Evolutionary conservation across 30 jellyfish, hydroid and myxozoan genomes (phyloP).

Genomic region (Pseudorhiza aurosa): DNA sequence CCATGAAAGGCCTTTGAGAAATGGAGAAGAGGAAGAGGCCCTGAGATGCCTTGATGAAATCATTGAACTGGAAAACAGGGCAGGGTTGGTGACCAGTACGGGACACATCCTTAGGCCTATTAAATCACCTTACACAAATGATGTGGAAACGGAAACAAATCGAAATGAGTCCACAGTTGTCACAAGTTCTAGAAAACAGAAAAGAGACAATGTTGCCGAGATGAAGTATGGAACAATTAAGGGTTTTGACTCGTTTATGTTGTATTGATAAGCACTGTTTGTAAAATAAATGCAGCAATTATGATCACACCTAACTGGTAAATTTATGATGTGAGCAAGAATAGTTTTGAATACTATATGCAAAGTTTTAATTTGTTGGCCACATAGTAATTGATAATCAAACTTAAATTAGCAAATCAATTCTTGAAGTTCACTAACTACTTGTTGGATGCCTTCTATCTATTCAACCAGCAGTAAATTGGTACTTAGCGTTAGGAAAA

Average conservation of each 20-base stretch:
- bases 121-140: neutral
- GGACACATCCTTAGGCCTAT: neutral
- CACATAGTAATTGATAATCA: too few species aligned
- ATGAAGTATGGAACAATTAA: constrained; percentile 54
- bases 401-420: too few species aligned
- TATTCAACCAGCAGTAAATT: too few species aligned
- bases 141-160: neutral
- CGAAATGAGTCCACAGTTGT: neutral
- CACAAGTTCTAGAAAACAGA: neutral
- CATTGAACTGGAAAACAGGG: constrained; percentile 27
- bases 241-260: constrained; percentile 69
- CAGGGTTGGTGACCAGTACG: neutral
- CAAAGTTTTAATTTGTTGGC: too few species aligned
- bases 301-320: too few species aligned
- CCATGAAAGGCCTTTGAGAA: neutral
- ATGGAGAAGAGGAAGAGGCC: constrained; percentile 55
- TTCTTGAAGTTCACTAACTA: too few species aligned
- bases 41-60: constrained; percentile 54
- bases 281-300: too few species aligned
- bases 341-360: too few species aligned
- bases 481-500: too few species aligned
- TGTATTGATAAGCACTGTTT: too few species aligned
- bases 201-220: neutral
- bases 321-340: too few species aligned
- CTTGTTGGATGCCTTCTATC: too few species aligned